Evolutionary conservation across 2,113 vertebrate genomes (phyloP), one percentile per base, ranked within the genome.

Genomic region (Microcebus jonahi): DNA sequence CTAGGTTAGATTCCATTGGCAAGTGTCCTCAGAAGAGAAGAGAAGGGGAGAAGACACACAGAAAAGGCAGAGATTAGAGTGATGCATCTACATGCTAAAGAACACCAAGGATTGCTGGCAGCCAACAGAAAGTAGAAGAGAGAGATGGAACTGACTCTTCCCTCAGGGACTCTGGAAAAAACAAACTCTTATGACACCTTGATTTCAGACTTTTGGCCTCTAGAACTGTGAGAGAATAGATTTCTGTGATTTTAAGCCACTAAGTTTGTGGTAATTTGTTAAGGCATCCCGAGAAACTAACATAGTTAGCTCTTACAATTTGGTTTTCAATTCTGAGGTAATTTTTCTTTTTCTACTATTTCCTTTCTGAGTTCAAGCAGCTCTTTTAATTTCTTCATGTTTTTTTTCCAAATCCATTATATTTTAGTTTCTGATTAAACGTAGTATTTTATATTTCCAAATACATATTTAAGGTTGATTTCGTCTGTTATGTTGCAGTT

Each of bases 391-490:
- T 42, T 57, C 36, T 20, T 76, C 20, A 36, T 31, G 1, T 76
- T 88, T 77, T 70, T 68, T 68, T 8, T 0, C 48, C 39, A 71
- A 70, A 36, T 71, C 21, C 48, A 61, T n/a, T 45, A 71, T 92
- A 23, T 65, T 82, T 71, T 67, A 36, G 91, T 88, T 94, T 93
- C 77, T 75, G 8, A 88, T 84, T 79, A 31, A 90, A 92, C 25
- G 2, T 57, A 39, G n/a, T 48, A 82, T 90, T 88, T 65, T 36
- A 31, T 67, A 34, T 67, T 61, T 88, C 50, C 29, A 55, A 81
- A 50, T 48, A 50, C 55, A 34, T 45, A 25, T 55, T 88, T 59
- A 57, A 94, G 21, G 25, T 61, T 94, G 68, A 67, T 55, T 96
- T 15, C 21, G 0, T 83, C 61, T 71, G 2, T 20, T 29, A 2